Evolutionary conservation across 2,797 vertebrate genomes (phyloP).

Genomic region (Chiloscyllium punctatum): DNA sequence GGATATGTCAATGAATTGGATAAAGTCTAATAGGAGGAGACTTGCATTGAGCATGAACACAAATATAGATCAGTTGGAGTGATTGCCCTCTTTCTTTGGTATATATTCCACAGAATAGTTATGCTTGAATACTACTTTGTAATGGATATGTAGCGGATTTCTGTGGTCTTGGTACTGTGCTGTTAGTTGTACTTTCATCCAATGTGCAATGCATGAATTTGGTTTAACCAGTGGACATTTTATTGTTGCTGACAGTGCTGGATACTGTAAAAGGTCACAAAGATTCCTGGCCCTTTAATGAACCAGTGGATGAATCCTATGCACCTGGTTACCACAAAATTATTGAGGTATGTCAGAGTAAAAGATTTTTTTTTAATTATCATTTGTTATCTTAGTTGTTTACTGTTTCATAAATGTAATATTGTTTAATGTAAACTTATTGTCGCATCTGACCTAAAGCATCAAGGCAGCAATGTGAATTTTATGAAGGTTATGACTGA

Average conservation of each 20-base stretch:
- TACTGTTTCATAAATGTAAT: neutral
- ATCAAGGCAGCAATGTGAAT: neutral
- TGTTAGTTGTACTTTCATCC: neutral
- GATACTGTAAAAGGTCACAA: slow-evolving; percentile 39
- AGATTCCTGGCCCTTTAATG: slow-evolving; percentile 39
- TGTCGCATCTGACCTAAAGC: neutral
- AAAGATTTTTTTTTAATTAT: neutral
- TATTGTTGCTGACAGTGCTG: slow-evolving; percentile 20
- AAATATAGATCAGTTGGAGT: neutral
- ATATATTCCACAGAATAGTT: neutral
- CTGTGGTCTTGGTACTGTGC: neutral
- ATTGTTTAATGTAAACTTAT: neutral
- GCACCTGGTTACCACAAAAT: slow-evolving; percentile 37
- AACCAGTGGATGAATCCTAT: slow-evolving; percentile 37
- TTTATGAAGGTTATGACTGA: neutral
- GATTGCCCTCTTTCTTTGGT: neutral
- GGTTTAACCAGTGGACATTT: neutral
- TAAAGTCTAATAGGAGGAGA: neutral
- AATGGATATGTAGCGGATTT: neutral
- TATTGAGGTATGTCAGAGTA: slow-evolving; percentile 22
- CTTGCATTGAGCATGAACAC: neutral
- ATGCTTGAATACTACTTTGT: neutral
- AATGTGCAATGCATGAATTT: neutral
- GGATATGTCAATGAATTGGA: neutral
- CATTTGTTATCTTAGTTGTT: neutral